These are phyloP conservation scores for Phycodurus eques DNA, from an alignment of 2,113 vertebrate species.

Conservation along the genomic window DNA sequence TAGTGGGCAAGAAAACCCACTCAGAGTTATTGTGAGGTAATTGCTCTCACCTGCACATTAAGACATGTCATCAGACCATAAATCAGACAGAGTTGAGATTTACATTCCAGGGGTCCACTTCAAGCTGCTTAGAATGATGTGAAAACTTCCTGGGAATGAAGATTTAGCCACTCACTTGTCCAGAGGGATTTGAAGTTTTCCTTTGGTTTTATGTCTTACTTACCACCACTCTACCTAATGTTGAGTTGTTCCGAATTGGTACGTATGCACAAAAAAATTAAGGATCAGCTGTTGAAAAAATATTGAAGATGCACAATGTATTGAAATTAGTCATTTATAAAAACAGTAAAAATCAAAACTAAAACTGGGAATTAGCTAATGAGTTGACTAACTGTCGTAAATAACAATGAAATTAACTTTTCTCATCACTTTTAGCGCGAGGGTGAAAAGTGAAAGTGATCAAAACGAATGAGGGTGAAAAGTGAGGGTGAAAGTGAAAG, in stretches of 20 bases:
- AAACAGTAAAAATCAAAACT: too few relatives aligned
- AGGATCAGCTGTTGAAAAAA: too few relatives aligned
- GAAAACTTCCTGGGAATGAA: slow-evolving; percentile 7
- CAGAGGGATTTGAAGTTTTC: slow-evolving; percentile 10
- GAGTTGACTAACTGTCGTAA: too few relatives aligned
- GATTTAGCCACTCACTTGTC: slow-evolving; percentile 16
- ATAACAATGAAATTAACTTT: too few relatives aligned
- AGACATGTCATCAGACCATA: slow-evolving; percentile 19
- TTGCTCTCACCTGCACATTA: slow-evolving; percentile 56
- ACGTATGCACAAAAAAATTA: not conserved
- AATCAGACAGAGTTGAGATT: slow-evolving; percentile 32
- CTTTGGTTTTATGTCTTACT: slow-evolving; percentile 30
- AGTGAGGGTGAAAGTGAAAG: too few relatives aligned
- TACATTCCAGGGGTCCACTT: slow-evolving; percentile 52
- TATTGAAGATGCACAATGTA: not conserved
- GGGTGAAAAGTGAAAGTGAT: too few relatives aligned
- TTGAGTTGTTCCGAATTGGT: not conserved
- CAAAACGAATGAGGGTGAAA: too few relatives aligned
- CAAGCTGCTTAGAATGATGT: slow-evolving; percentile 22
- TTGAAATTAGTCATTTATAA: not conserved
- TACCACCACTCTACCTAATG: slow-evolving; percentile 13
- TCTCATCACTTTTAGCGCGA: too few relatives aligned
- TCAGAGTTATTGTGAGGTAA: slow-evolving; percentile 53
- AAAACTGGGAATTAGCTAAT: too few relatives aligned
- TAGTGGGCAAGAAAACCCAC: slow-evolving; percentile 29